Conservation (phyloP, 1,140 invertebrate genomes). For the Telenomus remus region DNA sequence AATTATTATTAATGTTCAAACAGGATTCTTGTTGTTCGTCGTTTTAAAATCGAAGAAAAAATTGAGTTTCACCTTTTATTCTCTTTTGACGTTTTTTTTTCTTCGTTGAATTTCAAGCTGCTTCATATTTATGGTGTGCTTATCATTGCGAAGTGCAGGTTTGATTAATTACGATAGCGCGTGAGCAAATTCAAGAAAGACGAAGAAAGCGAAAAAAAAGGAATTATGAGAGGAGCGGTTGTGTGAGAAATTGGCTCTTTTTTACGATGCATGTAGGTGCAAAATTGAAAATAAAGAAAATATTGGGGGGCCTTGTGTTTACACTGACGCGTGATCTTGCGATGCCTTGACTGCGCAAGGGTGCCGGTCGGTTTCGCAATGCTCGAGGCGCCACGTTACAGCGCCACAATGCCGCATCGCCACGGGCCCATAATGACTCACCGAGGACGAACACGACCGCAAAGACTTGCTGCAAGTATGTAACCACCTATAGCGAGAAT, state of each 20-base stretch:
- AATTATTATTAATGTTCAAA: too few species aligned
- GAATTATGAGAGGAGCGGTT: constrained; percentile 36
- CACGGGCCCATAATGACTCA: constrained; percentile 68
- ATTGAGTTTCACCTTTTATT: too few species aligned
- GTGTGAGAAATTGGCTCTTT: constrained; percentile 31
- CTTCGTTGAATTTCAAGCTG: too few species aligned
- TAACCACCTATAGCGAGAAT: constrained; percentile 69
- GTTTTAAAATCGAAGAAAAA: too few species aligned
- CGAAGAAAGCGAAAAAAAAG: not conserved
- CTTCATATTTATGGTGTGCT: too few species aligned
- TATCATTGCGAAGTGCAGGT: too few species aligned
- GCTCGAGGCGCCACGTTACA: constrained; percentile 66
- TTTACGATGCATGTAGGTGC: constrained; percentile 36
- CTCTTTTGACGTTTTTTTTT: not conserved
- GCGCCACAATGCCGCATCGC: constrained; percentile 62
- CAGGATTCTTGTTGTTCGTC: too few species aligned
- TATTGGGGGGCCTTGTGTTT: constrained; percentile 34
- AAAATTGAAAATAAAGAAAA: constrained; percentile 32
- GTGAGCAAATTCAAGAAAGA: not conserved
- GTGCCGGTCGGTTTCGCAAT: constrained; percentile 66
- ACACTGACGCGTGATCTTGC: constrained; percentile 50
- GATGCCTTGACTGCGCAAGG: constrained; percentile 50
- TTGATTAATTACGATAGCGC: too few species aligned
- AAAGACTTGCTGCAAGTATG: constrained; percentile 59
- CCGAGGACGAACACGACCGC: constrained; percentile 59